phyloP scores from a whole-genome alignment of 2,113 vertebrate genomes.

The Plecturocebus donacophilus region DNA sequence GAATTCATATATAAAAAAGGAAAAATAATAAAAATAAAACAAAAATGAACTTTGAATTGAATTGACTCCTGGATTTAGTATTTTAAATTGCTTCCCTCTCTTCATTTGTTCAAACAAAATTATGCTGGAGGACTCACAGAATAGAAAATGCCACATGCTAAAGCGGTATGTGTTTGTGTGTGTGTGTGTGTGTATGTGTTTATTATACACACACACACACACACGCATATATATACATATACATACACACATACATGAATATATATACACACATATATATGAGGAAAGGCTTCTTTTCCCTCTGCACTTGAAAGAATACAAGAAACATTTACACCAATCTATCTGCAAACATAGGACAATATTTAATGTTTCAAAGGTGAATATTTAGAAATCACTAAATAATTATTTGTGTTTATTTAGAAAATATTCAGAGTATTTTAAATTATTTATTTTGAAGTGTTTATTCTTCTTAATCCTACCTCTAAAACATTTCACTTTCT shows the following conservation, averaged over 20 bases:
- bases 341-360: background rate
- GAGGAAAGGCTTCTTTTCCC: background rate
- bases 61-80: background rate
- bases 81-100: constrained; percentile 3
- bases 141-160: background rate
- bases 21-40: background rate
- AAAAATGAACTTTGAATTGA: background rate
- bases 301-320: background rate
- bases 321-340: background rate
- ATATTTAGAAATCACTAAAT: background rate
- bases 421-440: background rate
- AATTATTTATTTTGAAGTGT: no score
- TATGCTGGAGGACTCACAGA: background rate
- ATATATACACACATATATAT: no score
- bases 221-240: no score
- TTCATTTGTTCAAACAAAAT: background rate
- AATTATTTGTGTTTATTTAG: background rate
- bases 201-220: no score
- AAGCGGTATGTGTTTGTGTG: no score
- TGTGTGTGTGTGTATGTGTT: background rate
- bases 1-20: background rate
- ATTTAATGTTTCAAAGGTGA: background rate
- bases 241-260: no score
- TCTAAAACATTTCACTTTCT: background rate
- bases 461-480: background rate